Evolutionary conservation across 2,113 vertebrate species (phyloP).

Genomic region (Xyliphius kryptos): DNA sequence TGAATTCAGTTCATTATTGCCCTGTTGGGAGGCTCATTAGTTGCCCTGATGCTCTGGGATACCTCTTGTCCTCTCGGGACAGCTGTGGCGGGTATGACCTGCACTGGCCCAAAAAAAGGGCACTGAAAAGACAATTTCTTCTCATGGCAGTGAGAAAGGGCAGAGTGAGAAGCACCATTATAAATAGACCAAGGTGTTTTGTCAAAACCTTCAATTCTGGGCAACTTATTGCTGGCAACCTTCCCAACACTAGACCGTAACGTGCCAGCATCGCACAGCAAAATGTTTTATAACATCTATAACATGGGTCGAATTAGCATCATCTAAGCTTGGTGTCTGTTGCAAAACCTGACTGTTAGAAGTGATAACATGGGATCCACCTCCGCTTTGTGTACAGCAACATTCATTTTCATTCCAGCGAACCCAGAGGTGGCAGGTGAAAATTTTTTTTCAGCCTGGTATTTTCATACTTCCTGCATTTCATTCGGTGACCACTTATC

Average conservation of each 20-base stretch:
- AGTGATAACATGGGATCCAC: too few relatives aligned
- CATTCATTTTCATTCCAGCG: too few relatives aligned
- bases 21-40: conserved; percentile 26
- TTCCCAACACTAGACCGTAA: not conserved
- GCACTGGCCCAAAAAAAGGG: too few relatives aligned
- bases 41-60: conserved; percentile 2
- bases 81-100: not conserved
- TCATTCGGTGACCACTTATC: not conserved
- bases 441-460: not conserved
- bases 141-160: not conserved
- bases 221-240: not conserved
- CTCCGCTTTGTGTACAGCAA: too few relatives aligned
- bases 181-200: not conserved
- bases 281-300: too few relatives aligned
- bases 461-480: conserved; percentile 8
- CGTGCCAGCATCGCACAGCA: not conserved
- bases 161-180: not conserved
- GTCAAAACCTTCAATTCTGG: too few relatives aligned
- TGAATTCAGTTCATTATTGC: not conserved
- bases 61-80: too few relatives aligned
- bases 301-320: not conserved
- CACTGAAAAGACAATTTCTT: not conserved
- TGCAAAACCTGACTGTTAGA: too few relatives aligned
- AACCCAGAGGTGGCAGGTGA: too few relatives aligned
- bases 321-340: too few relatives aligned